These are phyloP conservation scores for Thamnaconus septentrionalis DNA, from an alignment of 2,113 vertebrate genomes.

Conservation along the genomic window DNA sequence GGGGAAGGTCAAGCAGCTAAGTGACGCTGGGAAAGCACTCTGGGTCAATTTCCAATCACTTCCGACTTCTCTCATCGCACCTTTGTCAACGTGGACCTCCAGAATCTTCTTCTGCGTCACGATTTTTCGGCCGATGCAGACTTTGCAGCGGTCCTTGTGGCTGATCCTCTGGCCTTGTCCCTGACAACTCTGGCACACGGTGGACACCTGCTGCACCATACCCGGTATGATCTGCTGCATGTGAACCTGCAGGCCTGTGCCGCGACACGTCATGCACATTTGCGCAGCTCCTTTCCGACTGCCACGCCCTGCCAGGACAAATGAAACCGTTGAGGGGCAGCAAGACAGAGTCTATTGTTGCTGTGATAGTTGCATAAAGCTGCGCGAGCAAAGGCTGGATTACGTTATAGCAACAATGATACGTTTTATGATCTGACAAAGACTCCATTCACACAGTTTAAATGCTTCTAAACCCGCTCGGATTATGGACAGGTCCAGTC, in stretches of 20 bases:
- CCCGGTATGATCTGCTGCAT: conserved; percentile 95
- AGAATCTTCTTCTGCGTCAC: conserved; percentile 93
- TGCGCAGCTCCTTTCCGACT: conserved; percentile 91
- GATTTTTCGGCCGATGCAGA: conserved; percentile 90
- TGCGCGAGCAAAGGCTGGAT: too few relatives aligned
- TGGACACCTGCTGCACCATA: conserved; percentile 97
- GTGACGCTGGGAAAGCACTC: not conserved
- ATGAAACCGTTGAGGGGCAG: not conserved
- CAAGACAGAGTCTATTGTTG: too few relatives aligned
- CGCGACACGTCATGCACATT: conserved; percentile 91
- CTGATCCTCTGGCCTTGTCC: conserved; percentile 92
- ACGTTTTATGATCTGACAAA: too few relatives aligned
- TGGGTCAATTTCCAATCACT: too few relatives aligned
- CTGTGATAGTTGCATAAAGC: too few relatives aligned
- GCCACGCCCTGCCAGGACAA: conserved; percentile 80
- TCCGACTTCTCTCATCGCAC: conserved; percentile 56
- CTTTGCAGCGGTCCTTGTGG: conserved; percentile 90
- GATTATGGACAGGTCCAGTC: too few relatives aligned
- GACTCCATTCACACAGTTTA: too few relatives aligned
- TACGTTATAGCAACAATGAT: too few relatives aligned
- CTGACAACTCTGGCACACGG: conserved; percentile 90
- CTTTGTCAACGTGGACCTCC: conserved; percentile 95
- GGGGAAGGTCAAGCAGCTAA: not conserved
- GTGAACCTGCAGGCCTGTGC: conserved; percentile 87
- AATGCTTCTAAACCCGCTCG: too few relatives aligned